phyloP scores from a whole-genome alignment of 2,797 vertebrate species.

The Silurus aristotelis region DNA sequence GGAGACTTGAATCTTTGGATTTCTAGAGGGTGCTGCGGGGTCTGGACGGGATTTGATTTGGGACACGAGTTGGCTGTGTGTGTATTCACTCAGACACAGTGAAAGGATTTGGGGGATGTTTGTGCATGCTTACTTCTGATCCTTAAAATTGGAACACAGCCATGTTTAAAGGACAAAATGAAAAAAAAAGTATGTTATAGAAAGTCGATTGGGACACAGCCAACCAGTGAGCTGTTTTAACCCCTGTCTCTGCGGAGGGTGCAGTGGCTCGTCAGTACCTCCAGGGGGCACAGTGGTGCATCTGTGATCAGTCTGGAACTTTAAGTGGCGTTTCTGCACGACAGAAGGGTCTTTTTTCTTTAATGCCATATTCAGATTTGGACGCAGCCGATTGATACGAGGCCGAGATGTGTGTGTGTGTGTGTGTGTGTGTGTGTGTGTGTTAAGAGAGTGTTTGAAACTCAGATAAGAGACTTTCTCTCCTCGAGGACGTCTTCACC shows the following conservation, averaged over 20 bases:
- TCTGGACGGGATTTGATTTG: background rate
- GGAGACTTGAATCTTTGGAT: background rate
- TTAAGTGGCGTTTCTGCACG: background rate
- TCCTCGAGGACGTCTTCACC: conserved; percentile 3
- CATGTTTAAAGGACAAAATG: background rate
- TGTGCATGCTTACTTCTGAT: background rate
- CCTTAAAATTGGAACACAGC: conserved; percentile 1
- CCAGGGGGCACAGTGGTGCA: background rate
- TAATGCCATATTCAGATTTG: background rate
- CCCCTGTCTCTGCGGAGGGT: background rate
- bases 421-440: conserved; percentile 8
- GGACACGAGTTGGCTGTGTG: background rate
- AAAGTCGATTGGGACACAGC: background rate
- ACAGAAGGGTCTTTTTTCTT: background rate
- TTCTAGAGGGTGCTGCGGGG: conserved; percentile 28
- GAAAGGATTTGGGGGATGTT: background rate
- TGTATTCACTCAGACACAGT: background rate
- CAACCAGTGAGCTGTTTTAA: background rate
- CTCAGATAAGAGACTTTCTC: background rate
- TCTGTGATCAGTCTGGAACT: background rate
- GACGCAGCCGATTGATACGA: background rate
- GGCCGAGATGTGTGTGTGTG: conserved; percentile 10
- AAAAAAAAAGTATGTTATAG: background rate
- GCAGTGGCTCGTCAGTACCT: background rate
- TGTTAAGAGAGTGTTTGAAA: conserved; percentile 16